phyloP scores from a whole-genome alignment of 1,140 invertebrate genomes.

The Drosophila ironensis region DNA sequence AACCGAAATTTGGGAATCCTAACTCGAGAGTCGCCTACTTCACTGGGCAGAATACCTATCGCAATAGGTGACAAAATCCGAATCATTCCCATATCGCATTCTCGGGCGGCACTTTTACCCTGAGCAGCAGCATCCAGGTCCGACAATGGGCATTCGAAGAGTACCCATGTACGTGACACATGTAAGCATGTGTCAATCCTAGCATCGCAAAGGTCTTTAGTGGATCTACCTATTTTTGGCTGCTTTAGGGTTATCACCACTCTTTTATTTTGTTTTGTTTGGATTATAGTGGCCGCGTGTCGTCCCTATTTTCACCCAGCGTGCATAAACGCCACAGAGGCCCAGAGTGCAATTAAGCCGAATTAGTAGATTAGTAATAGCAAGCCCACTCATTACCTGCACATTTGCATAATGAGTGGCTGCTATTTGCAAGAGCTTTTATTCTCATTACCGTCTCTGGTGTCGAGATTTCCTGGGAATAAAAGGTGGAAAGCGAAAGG shows the following conservation, averaged over 20 bases:
- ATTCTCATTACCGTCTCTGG: slow-evolving; percentile 8
- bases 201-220: slow-evolving; percentile 9
- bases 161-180: slow-evolving; percentile 27
- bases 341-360: slow-evolving; percentile 23
- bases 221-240: slow-evolving; percentile 1
- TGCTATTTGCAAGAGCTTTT: neutral
- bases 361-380: slow-evolving; percentile 31
- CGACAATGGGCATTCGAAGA: slow-evolving; percentile 36
- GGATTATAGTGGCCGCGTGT: neutral
- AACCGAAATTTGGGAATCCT: too few species aligned
- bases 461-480: neutral
- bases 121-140: too few species aligned
- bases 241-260: too few species aligned
- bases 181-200: slow-evolving; percentile 10
- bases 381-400: slow-evolving; percentile 5
- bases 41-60: too few species aligned
- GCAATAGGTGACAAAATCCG: too few species aligned
- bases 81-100: too few species aligned
- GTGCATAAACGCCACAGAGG: slow-evolving; percentile 26
- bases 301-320: slow-evolving; percentile 4
- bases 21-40: too few species aligned
- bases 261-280: slow-evolving; percentile 20
- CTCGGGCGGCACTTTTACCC: slow-evolving; percentile 22
- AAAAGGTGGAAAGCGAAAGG: too few species aligned
- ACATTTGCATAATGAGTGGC: slow-evolving; percentile 30